phyloP scores from a whole-genome alignment of 2,888 invertebrate genomes.

The Octodonta nipae region DNA sequence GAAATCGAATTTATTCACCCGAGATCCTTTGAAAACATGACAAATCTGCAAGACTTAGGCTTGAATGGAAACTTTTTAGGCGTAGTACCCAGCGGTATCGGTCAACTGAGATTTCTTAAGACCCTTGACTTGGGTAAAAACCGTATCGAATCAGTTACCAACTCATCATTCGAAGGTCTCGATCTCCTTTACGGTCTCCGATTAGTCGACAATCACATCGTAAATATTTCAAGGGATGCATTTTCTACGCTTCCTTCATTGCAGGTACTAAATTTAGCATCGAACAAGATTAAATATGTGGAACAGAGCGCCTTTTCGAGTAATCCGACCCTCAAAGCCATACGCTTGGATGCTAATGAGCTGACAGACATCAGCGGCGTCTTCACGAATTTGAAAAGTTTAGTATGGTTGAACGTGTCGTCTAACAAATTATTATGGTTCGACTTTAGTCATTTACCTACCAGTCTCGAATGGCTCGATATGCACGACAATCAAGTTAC shows the following conservation, averaged over 20 bases:
- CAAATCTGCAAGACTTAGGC: conserved; percentile 63
- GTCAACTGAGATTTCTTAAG: conserved; percentile 55
- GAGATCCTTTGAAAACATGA: conserved; percentile 63
- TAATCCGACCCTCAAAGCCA: conserved; percentile 59
- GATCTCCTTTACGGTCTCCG: conserved; percentile 62
- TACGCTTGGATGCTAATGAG: conserved; percentile 65
- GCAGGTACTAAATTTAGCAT: conserved; percentile 66
- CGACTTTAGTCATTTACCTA: conserved; percentile 66
- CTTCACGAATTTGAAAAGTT: conserved; percentile 57
- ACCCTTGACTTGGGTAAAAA: conserved; percentile 74
- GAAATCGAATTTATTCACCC: conserved; percentile 54
- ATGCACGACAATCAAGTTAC: conserved; percentile 68
- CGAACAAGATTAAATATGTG: conserved; percentile 63
- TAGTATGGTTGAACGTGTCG: conserved; percentile 70
- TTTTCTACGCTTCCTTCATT: conserved; percentile 58
- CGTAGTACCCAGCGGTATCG: conserved; percentile 56
- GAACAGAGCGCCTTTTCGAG: conserved; percentile 65
- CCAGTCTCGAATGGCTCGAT: conserved; percentile 65
- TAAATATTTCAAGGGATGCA: conserved; percentile 60
- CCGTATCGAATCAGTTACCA: conserved; percentile 55
- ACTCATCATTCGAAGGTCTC: conserved; percentile 60
- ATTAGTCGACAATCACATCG: conserved; percentile 66
- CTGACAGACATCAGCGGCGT: conserved; percentile 65
- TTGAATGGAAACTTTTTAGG: conserved; percentile 60
- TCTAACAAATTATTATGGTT: conserved; percentile 67